Evolutionary conservation across 1,140 invertebrate species (phyloP).

Genomic region (Ips typographus): DNA sequence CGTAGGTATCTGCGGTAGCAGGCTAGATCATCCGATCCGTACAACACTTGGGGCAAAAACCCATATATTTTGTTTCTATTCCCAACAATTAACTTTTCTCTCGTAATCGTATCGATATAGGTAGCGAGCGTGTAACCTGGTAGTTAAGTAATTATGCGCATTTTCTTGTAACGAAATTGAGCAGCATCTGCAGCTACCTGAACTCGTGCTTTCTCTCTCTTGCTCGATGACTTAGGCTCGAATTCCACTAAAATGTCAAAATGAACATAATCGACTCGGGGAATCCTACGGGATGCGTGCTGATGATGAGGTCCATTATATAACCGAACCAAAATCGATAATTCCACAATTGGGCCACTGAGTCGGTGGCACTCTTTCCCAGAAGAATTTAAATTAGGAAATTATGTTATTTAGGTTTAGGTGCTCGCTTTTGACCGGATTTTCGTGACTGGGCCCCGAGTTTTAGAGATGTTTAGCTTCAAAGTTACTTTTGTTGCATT

Average conservation of each 20-base stretch:
- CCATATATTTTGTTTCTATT: constrained; percentile 30
- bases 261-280: too few species aligned
- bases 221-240: not conserved
- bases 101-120: constrained; percentile 23
- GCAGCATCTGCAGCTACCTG: constrained; percentile 35
- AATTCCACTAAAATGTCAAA: too few species aligned
- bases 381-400: constrained; percentile 23
- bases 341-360: constrained; percentile 9
- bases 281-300: constrained; percentile 1
- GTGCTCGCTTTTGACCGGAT: too few species aligned
- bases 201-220: constrained; percentile 31
- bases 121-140: constrained; percentile 40
- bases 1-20: too few species aligned
- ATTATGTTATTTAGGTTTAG: constrained; percentile 24
- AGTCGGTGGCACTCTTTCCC: constrained; percentile 14
- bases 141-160: constrained; percentile 45
- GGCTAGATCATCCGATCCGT: too few species aligned
- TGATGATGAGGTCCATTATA: constrained; percentile 23
- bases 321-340: constrained; percentile 9
- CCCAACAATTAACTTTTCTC: constrained; percentile 30
- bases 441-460: too few species aligned
- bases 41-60: not conserved
- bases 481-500: not conserved
- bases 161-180: constrained; percentile 39
- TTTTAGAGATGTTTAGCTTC: too few species aligned